Evolutionary conservation across 2,888 invertebrate genomes (phyloP).

Genomic region (Lycaena phlaeas): DNA sequence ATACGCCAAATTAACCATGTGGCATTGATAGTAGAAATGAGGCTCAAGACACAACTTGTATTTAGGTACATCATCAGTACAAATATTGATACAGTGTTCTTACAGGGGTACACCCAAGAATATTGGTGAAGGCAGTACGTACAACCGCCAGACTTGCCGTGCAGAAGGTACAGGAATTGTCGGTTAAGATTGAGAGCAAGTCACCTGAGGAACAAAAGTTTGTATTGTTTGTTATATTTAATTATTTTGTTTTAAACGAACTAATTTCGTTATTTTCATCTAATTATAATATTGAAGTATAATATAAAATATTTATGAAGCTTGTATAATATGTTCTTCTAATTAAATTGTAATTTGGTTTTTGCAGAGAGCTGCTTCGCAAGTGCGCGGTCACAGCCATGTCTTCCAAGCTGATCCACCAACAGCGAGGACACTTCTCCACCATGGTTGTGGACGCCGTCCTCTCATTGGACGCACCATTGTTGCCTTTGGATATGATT

Average conservation of each 20-base stretch:
- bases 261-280: no score
- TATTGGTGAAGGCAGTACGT: constrained; percentile 91
- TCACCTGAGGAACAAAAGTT: constrained; percentile 75
- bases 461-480: constrained; percentile 81
- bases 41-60: not conserved
- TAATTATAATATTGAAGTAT: no score
- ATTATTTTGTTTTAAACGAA: no score
- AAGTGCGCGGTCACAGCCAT: constrained; percentile 97
- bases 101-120: constrained; percentile 87
- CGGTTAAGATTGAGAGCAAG: constrained; percentile 83
- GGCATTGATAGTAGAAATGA: constrained; percentile 19
- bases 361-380: constrained; percentile 67
- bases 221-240: no score
- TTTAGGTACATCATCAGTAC: not conserved
- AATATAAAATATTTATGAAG: no score
- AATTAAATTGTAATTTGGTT: no score
- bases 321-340: no score
- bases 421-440: constrained; percentile 96
- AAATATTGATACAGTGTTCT: not conserved
- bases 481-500: constrained; percentile 98
- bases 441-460: constrained; percentile 99
- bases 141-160: constrained; percentile 87
- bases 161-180: constrained; percentile 85
- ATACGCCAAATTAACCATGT: constrained; percentile 21
- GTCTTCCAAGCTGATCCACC: constrained; percentile 97